Evolutionary conservation across 2,113 vertebrate species (phyloP).

Genomic region (Burhinus oedicnemus): DNA sequence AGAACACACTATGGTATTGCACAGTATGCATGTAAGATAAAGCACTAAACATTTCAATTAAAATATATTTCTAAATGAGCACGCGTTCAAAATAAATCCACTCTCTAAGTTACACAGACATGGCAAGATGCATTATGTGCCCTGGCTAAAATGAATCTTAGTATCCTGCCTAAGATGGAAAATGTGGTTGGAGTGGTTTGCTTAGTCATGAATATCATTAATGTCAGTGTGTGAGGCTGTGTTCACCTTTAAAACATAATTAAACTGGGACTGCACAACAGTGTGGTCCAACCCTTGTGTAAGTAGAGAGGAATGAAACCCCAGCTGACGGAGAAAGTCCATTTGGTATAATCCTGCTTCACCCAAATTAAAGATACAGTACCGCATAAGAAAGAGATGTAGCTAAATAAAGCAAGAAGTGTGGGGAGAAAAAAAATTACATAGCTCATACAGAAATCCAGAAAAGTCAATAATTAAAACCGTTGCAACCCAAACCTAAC

Average conservation of each 20-base stretch:
- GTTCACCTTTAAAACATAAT: not conserved
- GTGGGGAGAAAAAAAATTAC: not conserved
- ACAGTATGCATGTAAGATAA: conserved; percentile 51
- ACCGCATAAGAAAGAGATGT: not conserved
- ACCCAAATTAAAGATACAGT: conserved; percentile 33
- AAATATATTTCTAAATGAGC: conserved; percentile 60
- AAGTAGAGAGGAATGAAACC: not conserved
- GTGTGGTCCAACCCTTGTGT: not conserved
- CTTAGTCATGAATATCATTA: not conserved
- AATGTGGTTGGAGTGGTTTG: not conserved
- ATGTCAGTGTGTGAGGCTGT: not conserved
- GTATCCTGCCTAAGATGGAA: conserved; percentile 11
- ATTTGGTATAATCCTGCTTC: not conserved
- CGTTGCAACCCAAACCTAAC: not conserved
- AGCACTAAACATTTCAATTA: conserved; percentile 59
- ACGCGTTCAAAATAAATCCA: conserved; percentile 22
- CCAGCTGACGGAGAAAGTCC: not conserved
- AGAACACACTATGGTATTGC: conserved; percentile 61
- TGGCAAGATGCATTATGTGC: not conserved
- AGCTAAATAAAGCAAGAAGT: not conserved
- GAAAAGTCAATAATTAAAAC: not conserved
- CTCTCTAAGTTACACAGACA: not conserved
- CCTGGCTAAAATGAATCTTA: conserved; percentile 21
- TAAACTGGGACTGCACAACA: not conserved
- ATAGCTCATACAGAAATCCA: not conserved